phyloP scores from a whole-genome alignment of 2,797 vertebrate genomes.

The Gymnodraco acuticeps region DNA sequence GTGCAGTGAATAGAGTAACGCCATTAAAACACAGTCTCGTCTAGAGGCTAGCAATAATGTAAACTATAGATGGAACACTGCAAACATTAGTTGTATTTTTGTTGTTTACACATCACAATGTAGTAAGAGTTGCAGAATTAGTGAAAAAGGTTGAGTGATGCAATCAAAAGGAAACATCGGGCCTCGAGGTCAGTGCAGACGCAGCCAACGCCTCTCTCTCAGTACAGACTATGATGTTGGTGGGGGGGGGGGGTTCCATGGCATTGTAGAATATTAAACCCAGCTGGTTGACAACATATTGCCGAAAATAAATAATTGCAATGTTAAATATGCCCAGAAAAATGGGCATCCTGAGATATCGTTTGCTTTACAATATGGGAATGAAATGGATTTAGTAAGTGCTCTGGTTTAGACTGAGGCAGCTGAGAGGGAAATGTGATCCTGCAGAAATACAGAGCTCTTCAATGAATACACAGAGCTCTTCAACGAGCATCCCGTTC shows the following conservation, averaged over 20 bases:
- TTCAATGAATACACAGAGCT: constrained; percentile 60
- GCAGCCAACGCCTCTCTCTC: constrained; percentile 9
- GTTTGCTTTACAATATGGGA: constrained; percentile 13
- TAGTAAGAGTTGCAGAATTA: constrained; percentile 7
- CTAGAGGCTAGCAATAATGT: neutral
- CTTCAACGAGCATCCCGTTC: constrained; percentile 54
- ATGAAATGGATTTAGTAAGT: constrained; percentile 41
- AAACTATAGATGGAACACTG: constrained; percentile 4
- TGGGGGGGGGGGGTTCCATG: neutral
- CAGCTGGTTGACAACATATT: neutral
- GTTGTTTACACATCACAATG: neutral
- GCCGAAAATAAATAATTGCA: neutral
- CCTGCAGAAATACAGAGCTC: constrained; percentile 55
- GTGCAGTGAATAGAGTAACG: neutral
- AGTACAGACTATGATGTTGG: neutral
- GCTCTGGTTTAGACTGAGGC: constrained; percentile 34
- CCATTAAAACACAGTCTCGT: neutral
- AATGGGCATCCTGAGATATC: neutral
- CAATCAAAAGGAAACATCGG: constrained; percentile 14
- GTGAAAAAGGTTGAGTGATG: constrained; percentile 7
- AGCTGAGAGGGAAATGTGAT: constrained; percentile 54
- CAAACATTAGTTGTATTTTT: constrained; percentile 3
- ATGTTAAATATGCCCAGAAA: neutral
- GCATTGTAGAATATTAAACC: neutral
- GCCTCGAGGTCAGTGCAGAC: neutral